Evolutionary conservation across 2,888 invertebrate genomes (phyloP), one percentile per base, ranked within the genome.

Genomic region (Antitype chi): DNA sequence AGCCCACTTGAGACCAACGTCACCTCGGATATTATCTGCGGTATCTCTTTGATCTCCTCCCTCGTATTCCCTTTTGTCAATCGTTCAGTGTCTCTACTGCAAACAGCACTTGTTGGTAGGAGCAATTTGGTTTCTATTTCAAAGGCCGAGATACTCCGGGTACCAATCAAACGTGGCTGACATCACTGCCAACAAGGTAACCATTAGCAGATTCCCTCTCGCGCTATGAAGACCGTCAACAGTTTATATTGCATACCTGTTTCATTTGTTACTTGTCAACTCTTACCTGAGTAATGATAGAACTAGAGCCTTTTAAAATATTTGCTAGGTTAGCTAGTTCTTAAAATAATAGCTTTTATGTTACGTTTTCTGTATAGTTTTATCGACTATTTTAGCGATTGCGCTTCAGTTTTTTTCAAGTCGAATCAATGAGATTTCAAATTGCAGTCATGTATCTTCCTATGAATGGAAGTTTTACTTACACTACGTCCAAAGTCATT

Each of bases 61-160:
- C 73, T 84, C 84, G 66, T 57, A 78, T 88, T 88, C 82, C 83
- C 87, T 88, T 88, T 87, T 87, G 87, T 87, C 85, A 88, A 89
- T 87, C 83, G 82, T 84, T 80, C 74, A 72, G 70, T 74, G 82
- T 85, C 86, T 77, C 81, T 68, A 84, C 32, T 74, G 89, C 82
- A 88, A 87, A 88, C 87, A 87, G 70, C 74, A 85, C 89, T 89
- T 87, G 89, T 88, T 86, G 83, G 84, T 74, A 81, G 84, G 80
- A 85, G 79, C 85, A 89, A 89, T 89, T 86, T 86, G 81, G 87
- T 76, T 83, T 84, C 83, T 80, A 80, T 88, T 86, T 86, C 88
- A 88, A 89, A 89, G 87, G 82, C 66, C 64, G 55, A 67, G 47
- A 57, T 77, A 66, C 59, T 74, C 59, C 55, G 66, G 74, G 66